Evolutionary conservation across 2,113 vertebrate species (phyloP).

Genomic region (Haliaeetus leucogaster): DNA sequence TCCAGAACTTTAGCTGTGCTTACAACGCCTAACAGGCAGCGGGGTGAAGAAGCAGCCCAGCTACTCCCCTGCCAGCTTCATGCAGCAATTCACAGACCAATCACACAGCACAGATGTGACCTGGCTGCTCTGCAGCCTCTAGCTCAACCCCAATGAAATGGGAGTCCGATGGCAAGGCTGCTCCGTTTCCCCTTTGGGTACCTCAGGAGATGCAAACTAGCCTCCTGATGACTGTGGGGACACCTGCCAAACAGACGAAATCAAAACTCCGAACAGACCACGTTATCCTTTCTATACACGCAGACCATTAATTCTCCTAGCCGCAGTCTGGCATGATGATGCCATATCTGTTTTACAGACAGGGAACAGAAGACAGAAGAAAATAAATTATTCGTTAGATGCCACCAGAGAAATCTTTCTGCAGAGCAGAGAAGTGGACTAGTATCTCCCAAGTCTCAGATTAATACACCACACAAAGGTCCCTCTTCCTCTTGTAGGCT

Average conservation of each 20-base stretch:
- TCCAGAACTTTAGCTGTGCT: neutral
- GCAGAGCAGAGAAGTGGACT: neutral
- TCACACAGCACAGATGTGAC: neutral
- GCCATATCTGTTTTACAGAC: neutral
- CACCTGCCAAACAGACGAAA: conserved; percentile 16
- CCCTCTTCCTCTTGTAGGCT: neutral
- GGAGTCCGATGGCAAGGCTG: neutral
- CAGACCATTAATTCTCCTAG: neutral
- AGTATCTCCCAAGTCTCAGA: neutral
- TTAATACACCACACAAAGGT: neutral
- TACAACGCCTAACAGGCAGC: neutral
- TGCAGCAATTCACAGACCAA: neutral
- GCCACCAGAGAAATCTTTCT: neutral
- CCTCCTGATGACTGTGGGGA: neutral
- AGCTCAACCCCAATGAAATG: neutral
- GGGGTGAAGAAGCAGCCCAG: neutral
- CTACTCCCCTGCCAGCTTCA: conserved; percentile 1
- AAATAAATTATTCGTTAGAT: neutral
- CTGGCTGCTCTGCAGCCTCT: neutral
- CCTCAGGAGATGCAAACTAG: neutral
- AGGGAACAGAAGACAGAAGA: neutral
- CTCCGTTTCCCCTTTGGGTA: neutral
- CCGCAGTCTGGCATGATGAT: neutral
- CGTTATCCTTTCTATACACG: neutral
- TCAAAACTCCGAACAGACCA: neutral